Evolutionary conservation across 2,797 vertebrate genomes (phyloP).

Genomic region (Acanthornis magna): DNA sequence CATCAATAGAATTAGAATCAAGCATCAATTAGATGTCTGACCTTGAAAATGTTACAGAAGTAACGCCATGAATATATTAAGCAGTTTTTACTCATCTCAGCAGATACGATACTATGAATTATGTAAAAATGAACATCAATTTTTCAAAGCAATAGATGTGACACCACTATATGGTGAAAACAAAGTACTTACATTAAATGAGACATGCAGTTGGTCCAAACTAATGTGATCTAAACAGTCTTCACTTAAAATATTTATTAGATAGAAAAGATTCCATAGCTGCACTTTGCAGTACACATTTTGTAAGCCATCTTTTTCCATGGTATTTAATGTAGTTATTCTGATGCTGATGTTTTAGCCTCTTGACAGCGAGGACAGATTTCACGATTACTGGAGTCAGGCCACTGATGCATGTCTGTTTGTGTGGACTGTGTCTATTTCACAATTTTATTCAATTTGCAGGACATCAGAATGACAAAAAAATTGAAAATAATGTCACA

Average conservation of each 20-base stretch:
- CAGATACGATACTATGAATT: conserved; percentile 46
- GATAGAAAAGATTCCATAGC: neutral
- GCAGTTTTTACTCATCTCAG: conserved; percentile 33
- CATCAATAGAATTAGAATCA: conserved; percentile 22
- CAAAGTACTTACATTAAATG: conserved; percentile 26
- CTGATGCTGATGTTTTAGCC: neutral
- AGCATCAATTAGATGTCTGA: conserved; percentile 38
- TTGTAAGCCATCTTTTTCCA: neutral
- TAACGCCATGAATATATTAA: conserved; percentile 33
- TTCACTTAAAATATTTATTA: conserved; percentile 46
- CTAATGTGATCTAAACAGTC: conserved; percentile 12
- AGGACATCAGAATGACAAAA: neutral
- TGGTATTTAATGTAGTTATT: neutral
- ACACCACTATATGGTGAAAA: conserved; percentile 34
- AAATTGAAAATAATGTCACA: neutral
- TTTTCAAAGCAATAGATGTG: conserved; percentile 54
- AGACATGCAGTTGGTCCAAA: conserved; percentile 16
- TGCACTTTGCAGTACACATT: neutral
- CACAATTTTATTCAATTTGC: neutral
- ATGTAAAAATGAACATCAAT: conserved; percentile 53
- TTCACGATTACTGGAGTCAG: neutral
- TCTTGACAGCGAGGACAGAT: neutral
- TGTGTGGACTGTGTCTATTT: neutral
- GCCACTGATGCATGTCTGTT: neutral
- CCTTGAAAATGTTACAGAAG: conserved; percentile 54